Base-by-base conservation (phyloP, 1,140 invertebrate genomes). In the Neodiprion fabricii region DNA sequence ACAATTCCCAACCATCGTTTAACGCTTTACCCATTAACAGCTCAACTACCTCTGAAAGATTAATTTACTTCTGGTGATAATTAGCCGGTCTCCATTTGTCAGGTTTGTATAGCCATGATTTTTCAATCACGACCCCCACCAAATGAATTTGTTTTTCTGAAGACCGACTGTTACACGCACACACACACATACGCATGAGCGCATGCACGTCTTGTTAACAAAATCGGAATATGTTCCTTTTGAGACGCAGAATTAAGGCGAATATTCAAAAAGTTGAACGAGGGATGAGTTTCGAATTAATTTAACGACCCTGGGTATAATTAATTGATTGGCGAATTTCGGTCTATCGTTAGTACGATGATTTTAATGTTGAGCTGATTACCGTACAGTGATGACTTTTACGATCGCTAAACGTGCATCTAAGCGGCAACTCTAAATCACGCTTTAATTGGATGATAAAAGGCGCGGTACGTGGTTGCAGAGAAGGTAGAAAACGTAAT, bases 31-130 rank as follows among this genome's bases (percentile, higher is more conserved):
- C 71, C 72, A 77, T 81, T 79, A 80, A 84, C 83, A 80, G 82
- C 81, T 84, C 80, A 83, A 85, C 82, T 81, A 84, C 76, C 68
- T 69, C 75, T 71, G 66, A 74, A 76, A 83, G 82, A 85, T 85
- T 82, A 82, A 83, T 84, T 85, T 80, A 79, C 74, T 79, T 84
- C 83, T 81, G 82, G 81, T 83, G 79, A 83, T 82, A 84, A 83
- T 85, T 85, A 85, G 81, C 81, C 75, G 67, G 79, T 74, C 76
- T 79, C 80, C 83, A 83, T 84, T 85, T 84, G 82, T 80, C 78
- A 81, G 74, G 11, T 14, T 14, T 14, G 74, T 67, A 66, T 73
- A 61, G 70, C 73, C 75, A 79, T 83, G 81, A 82, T 79, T 85
- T 85, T 85, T 85, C 83, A 85, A 84, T 85, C 81, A 79, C 28